Conservation (phyloP, 2,113 vertebrate species). For the Stegostoma tigrinum region DNA sequence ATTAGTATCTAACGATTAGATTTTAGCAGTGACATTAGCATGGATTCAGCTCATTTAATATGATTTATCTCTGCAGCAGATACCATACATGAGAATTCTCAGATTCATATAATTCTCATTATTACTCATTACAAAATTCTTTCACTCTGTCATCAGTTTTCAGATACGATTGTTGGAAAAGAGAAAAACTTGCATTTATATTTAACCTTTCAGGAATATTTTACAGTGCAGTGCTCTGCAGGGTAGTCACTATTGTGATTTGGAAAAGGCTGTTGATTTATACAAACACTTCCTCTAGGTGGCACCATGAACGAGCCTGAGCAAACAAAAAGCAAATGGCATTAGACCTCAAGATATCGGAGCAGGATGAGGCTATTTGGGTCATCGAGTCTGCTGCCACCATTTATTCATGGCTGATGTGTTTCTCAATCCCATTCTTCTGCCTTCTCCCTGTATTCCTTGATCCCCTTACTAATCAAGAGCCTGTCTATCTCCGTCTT, state of each 20-base stretch:
- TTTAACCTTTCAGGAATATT: neutral
- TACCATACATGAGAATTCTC: neutral
- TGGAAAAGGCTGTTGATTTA: neutral
- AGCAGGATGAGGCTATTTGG: too few species aligned
- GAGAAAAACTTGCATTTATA: neutral
- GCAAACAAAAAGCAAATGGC: too few species aligned
- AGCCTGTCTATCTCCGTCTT: too few species aligned
- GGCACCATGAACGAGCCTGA: too few species aligned
- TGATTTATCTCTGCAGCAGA: neutral
- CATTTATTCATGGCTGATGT: too few species aligned
- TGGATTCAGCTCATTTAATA: slow-evolving; percentile 14
- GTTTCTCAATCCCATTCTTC: too few species aligned
- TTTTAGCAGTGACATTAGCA: neutral
- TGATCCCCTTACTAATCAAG: too few species aligned
- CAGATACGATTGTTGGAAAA: neutral
- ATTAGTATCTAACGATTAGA: neutral
- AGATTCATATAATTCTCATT: neutral
- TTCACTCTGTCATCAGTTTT: neutral
- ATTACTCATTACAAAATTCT: neutral
- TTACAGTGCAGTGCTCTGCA: neutral
- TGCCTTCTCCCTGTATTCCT: too few species aligned
- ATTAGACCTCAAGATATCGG: too few species aligned
- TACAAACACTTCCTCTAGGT: too few species aligned
- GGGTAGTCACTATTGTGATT: neutral
- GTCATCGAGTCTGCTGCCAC: too few species aligned